Base-by-base conservation (phyloP, 1,140 invertebrate species). In the Aphelenchoides besseyi region DNA sequence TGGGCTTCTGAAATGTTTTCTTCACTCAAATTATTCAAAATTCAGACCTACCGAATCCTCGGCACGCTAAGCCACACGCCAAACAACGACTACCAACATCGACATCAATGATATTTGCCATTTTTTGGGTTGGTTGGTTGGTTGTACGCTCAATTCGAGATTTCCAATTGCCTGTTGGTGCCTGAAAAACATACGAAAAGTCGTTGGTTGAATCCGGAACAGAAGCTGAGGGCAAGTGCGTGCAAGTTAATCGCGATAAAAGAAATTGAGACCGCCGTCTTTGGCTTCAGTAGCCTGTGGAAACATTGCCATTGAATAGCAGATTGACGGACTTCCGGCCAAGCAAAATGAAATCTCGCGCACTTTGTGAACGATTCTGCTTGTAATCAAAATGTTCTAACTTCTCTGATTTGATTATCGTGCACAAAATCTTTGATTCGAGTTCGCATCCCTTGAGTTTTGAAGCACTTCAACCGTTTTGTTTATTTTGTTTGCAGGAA, bases 81-180 rank as follows among this genome's bases (percentile, higher is more conserved):
- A 54, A 74, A 54, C 72, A 73, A 8, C 52, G 52, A 2, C 54
- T 26, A 12, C 63, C 62, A 18, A 79, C 78, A n/a, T 77, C 77
- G 9, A 79, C 74, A 78, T 79, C 78, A 41, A 79, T 82, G 33
- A 82, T 77, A 59, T 79, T 71, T 18, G 78, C 78, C 78, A 79
- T 79, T 57, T 77, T 54, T 30, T 37, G 23, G 53, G 36, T 37
- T 67, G 8, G 69, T 23, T 23, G 41, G 41, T 12, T 48, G 41
- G 30, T 28, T 69, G 52, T 37, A 32, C 12, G 59, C 16, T 8
- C 41, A 48, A 48, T 48, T 48, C 57, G 26, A 52, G 73, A 30
- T 71, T 32, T 67, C 64, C 76, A 57, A 23, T 35, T 61, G 26
- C 23, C 37, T 28, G 68, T 12, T 23, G 18, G 23, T 68, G 52